phyloP scores from a whole-genome alignment of 2,797 vertebrate species.

The Acanthopagrus latus region DNA sequence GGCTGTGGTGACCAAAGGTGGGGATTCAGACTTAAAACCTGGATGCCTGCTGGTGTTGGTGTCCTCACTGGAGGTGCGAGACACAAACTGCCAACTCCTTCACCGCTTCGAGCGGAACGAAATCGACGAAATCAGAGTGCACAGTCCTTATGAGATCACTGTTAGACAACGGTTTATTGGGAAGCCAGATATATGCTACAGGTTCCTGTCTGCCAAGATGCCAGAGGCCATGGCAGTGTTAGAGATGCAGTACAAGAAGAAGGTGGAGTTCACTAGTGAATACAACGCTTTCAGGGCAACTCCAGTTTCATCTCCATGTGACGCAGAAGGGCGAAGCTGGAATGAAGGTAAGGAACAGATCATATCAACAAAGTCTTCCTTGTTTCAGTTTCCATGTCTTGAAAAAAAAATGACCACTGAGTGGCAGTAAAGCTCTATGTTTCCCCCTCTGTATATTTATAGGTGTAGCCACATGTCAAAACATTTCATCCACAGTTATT shows the following conservation, averaged over 20 bases:
- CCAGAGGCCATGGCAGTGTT: slow-evolving; percentile 87
- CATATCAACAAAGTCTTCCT: neutral
- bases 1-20: slow-evolving; percentile 86
- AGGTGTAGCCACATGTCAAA: slow-evolving; percentile 60
- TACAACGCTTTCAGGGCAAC: slow-evolving; percentile 80
- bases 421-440: slow-evolving; percentile 78
- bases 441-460: slow-evolving; percentile 42
- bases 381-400: slow-evolving; percentile 16
- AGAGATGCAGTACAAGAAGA: slow-evolving; percentile 91
- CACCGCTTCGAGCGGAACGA: slow-evolving; percentile 90
- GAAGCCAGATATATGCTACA: slow-evolving; percentile 89
- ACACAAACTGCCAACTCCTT: slow-evolving; percentile 83
- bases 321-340: slow-evolving; percentile 77
- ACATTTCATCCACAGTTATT: slow-evolving; percentile 64
- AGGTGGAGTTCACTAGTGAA: slow-evolving; percentile 88
- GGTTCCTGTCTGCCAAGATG: slow-evolving; percentile 92
- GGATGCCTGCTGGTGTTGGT: slow-evolving; percentile 87
- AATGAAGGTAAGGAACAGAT: slow-evolving; percentile 83
- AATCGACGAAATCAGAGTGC: slow-evolving; percentile 91
- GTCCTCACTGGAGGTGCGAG: slow-evolving; percentile 90
- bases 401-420: slow-evolving; percentile 69
- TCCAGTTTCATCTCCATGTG: slow-evolving; percentile 77
- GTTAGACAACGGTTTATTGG: slow-evolving; percentile 93
- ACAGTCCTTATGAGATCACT: slow-evolving; percentile 91
- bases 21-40: slow-evolving; percentile 85